Evolutionary conservation across 2,797 vertebrate genomes (phyloP), one percentile per base, ranked within the genome.

Genomic region (Thalassophryne amazonica): DNA sequence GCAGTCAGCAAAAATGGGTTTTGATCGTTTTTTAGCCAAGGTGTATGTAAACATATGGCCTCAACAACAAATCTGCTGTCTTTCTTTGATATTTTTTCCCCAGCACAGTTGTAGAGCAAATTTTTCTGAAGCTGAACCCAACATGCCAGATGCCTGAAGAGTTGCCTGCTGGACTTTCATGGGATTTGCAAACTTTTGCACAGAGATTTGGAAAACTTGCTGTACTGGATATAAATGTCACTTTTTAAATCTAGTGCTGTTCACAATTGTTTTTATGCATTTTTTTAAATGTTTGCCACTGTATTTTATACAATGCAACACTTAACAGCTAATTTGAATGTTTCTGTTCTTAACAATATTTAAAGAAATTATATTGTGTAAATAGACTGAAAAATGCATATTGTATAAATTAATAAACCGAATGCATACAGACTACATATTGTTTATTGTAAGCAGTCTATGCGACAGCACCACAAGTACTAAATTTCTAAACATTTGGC

Each of bases 221-320:
- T 88, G 87, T 84, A 88, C 74, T 79, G 69, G 75, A 82, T 72
- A 53, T 68, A 63, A 78, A 80, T 76, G 81, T 88, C 87, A 87
- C 85, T 89, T 89, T 92, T 92, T 87, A 86, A 91, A 90, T 84
- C 69, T 88, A 87, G 73, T 86, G 86, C 89, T 85, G 86, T 87
- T 91, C 78, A 87, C 84, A 84, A 86, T 88, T 88, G 85, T 89
- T 92, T 90, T 89, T 89, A 90, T 87, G 87, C 86, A 84, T 90
- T 91, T 91, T 86, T 88, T 86, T 87, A 76, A 88, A 88, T 80
- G 81, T 90, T 89, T 88, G 87, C 88, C 88, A 91, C 92, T 91
- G 89, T 92, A 90, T 92, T 93, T 93, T 94, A 92, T 94, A 93
- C 85, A 88, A 93, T 78, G 83, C 77, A 90, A 90, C 90, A 90